Percentiles rank a stretch among this genome's conserved stretches.
Evolutionary conservation across 53 echinoderm and acorn worm species (phyloP).

Genomic region (Astropecten irregularis): DNA sequence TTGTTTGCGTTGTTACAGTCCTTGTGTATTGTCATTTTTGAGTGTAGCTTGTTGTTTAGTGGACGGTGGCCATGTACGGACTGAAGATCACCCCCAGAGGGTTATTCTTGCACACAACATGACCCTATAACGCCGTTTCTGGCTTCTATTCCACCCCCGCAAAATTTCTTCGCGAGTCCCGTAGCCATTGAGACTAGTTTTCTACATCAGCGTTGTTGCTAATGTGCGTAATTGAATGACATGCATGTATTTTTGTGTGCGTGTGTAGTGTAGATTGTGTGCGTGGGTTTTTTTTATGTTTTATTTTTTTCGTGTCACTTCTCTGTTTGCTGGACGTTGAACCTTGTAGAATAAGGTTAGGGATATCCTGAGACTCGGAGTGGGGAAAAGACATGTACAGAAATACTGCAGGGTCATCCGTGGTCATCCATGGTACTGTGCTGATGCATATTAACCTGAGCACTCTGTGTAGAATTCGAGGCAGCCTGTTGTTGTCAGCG

Average conservation of each 20-base stretch:
- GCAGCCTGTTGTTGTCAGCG: too few relatives aligned
- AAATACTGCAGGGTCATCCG: slow-evolving; percentile 27
- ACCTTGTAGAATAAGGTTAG: slow-evolving; percentile 7
- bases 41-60: slow-evolving; percentile 12
- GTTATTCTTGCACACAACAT: slow-evolving; percentile 3
- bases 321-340: slow-evolving; percentile 25
- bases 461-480: too few relatives aligned
- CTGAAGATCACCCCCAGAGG: too few relatives aligned
- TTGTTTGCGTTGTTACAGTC: too few relatives aligned
- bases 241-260: too few relatives aligned
- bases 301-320: not conserved
- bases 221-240: too few relatives aligned
- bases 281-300: not conserved
- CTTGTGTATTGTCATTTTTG: too few relatives aligned
- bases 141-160: slow-evolving; percentile 16
- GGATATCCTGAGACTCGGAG: not conserved
- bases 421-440: too few relatives aligned
- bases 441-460: too few relatives aligned
- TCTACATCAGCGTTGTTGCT: slow-evolving; percentile 17
- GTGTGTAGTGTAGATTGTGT: too few relatives aligned
- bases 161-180: not conserved
- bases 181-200: slow-evolving; percentile 20
- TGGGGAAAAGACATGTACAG: not conserved
- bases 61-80: too few relatives aligned
- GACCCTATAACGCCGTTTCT: slow-evolving; percentile 6